A percentile compares a stretch with the other conserved stretches of the same genome.
phyloP scores from a whole-genome alignment of 2,113 vertebrate genomes.

The Symphodus melops region DNA sequence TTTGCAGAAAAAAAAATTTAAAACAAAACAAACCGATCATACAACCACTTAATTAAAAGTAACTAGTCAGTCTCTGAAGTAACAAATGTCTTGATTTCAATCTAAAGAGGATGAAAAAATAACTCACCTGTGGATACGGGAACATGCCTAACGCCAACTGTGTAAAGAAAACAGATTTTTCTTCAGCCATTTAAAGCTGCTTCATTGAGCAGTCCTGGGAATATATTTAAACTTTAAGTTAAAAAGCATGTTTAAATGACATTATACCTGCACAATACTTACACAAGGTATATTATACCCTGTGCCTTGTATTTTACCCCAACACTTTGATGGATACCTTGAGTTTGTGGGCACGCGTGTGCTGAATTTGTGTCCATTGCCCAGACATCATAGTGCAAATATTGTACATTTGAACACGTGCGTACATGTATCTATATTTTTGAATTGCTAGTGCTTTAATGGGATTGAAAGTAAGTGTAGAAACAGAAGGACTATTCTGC shows the following conservation, averaged over 20 bases:
- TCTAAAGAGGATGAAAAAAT: conserved; percentile 36
- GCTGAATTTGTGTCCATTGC: background rate
- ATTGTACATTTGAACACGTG: background rate
- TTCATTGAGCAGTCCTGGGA: background rate
- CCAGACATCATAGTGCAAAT: background rate
- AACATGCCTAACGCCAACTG: conserved; percentile 98
- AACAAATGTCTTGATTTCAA: background rate
- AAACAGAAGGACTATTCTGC: conserved; percentile 18
- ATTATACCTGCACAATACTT: too few relatives aligned
- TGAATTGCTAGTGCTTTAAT: background rate
- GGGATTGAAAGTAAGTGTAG: background rate
- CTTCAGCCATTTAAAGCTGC: background rate
- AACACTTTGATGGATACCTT: background rate
- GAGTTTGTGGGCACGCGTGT: background rate
- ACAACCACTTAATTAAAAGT: background rate
- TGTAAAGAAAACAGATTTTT: conserved; percentile 79
- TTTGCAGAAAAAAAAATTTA: too few relatives aligned
- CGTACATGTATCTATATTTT: background rate
- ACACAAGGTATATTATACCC: background rate
- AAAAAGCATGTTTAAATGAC: too few relatives aligned
- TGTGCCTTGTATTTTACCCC: background rate
- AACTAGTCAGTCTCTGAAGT: background rate
- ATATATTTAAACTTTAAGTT: too few relatives aligned
- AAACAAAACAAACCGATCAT: too few relatives aligned
- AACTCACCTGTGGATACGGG: conserved; percentile 98